Evolutionary conservation across 2,113 vertebrate genomes (phyloP).

Genomic region (Albula glossodonta): DNA sequence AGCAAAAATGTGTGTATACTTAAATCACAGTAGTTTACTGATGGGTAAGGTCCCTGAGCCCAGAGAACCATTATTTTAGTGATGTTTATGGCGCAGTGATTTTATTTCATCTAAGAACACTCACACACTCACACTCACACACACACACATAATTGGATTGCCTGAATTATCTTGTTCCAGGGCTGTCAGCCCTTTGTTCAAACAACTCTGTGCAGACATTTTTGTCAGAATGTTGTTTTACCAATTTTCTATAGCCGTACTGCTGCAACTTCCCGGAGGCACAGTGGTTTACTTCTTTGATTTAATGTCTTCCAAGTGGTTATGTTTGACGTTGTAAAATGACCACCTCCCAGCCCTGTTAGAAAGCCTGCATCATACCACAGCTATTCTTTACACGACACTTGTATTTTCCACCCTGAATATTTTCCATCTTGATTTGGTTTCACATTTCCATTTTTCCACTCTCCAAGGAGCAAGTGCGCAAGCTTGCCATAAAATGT

Average conservation of each 20-base stretch:
- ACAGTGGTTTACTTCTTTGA: neutral
- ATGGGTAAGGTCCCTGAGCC: neutral
- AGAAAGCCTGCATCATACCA: no score
- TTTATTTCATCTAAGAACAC: neutral
- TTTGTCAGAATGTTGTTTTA: neutral
- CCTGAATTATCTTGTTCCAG: neutral
- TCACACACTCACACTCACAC: neutral
- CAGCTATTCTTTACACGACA: constrained; percentile 33
- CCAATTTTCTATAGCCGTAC: neutral
- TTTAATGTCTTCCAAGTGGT: neutral
- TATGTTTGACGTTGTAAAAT: neutral
- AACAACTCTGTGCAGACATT: neutral
- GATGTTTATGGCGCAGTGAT: no score
- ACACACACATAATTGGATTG: neutral
- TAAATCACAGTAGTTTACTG: no score
- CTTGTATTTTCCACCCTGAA: constrained; percentile 33
- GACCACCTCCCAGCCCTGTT: no score
- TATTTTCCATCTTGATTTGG: constrained; percentile 39
- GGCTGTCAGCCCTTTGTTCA: neutral
- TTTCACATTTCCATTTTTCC: constrained; percentile 43
- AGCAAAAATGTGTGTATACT: neutral
- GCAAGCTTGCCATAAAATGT: no score
- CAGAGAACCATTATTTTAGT: neutral
- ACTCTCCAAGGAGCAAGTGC: constrained; percentile 14
- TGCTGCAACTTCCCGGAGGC: neutral